These are phyloP conservation scores for Mormyrus hasselquistii DNA, from an alignment of 2,797 vertebrate genomes.

Conservation along the genomic window DNA sequence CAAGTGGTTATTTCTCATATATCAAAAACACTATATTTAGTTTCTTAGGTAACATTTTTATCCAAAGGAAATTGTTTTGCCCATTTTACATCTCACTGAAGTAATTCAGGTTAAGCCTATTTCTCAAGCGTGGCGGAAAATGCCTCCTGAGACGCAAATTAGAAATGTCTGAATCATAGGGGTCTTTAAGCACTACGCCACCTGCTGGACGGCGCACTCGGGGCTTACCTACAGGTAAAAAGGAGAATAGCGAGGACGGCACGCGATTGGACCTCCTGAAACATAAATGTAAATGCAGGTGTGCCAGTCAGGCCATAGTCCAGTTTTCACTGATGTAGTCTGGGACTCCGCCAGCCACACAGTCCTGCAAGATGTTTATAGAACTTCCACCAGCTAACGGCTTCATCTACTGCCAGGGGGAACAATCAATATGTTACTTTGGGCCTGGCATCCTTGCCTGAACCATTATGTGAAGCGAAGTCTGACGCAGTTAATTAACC, in stretches of 20 bases:
- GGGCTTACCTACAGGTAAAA: neutral
- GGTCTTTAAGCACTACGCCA: neutral
- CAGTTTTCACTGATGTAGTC: neutral
- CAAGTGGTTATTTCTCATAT: neutral
- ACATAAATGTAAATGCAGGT: neutral
- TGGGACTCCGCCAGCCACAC: neutral
- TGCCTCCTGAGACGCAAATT: neutral
- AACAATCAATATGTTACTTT: neutral
- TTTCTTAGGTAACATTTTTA: neutral
- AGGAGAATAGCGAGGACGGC: neutral
- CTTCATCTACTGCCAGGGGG: neutral
- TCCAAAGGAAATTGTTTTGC: neutral
- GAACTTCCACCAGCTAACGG: constrained; percentile 10
- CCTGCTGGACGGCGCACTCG: neutral
- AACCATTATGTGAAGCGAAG: neutral
- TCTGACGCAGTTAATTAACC: neutral
- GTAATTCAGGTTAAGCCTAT: neutral
- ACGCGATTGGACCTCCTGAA: neutral
- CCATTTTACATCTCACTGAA: neutral
- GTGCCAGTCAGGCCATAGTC: neutral
- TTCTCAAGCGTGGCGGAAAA: neutral
- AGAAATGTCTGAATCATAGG: neutral
- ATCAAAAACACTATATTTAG: constrained; percentile 1
- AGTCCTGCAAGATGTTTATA: neutral
- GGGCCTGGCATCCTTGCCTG: neutral